Percentiles rank a stretch among this genome's conserved stretches.
These are phyloP conservation scores for Lepidocyrtoides sp. DNA, from an alignment of 2,888 invertebrate species.

Conservation along the genomic window DNA sequence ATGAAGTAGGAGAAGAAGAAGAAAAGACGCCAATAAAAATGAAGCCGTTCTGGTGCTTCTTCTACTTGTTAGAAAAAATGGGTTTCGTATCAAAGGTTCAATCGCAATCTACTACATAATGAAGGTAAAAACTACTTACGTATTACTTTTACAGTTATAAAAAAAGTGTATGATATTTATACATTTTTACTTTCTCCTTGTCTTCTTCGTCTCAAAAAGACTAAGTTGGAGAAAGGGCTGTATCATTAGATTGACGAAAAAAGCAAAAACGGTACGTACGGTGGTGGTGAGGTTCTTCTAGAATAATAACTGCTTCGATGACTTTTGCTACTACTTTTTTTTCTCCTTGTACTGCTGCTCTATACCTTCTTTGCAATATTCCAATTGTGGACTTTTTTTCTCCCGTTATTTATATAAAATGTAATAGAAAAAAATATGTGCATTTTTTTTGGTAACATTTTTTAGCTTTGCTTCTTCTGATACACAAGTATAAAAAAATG, in stretches of 20 bases:
- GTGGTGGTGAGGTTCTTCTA: conserved; percentile 16
- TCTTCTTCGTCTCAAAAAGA: conserved; percentile 30
- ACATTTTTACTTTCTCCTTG: neutral
- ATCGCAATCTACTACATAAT: conserved; percentile 80
- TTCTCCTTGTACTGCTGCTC: neutral
- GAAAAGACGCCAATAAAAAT: conserved; percentile 76
- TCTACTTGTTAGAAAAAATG: conserved; percentile 62
- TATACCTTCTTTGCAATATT: conserved; percentile 45
- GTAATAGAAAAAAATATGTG: conserved; percentile 59
- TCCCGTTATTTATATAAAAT: conserved; percentile 53
- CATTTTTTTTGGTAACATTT: conserved; percentile 53
- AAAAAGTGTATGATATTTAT: conserved; percentile 53
- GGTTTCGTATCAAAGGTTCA: conserved; percentile 80
- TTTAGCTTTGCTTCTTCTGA: conserved; percentile 45
- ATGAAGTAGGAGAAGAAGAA: conserved; percentile 12
- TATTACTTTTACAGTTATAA: neutral
- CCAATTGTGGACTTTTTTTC: conserved; percentile 32
- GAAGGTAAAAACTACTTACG: conserved; percentile 77
- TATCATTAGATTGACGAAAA: conserved; percentile 47
- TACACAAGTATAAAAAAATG: conserved; percentile 31
- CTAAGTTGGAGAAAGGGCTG: conserved; percentile 27
- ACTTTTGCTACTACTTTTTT: conserved; percentile 49
- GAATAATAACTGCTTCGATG: conserved; percentile 33
- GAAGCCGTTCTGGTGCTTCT: conserved; percentile 68
- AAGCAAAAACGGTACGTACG: conserved; percentile 7